Conservation (phyloP, 2,113 vertebrate species). For the Gavialis gangeticus region DNA sequence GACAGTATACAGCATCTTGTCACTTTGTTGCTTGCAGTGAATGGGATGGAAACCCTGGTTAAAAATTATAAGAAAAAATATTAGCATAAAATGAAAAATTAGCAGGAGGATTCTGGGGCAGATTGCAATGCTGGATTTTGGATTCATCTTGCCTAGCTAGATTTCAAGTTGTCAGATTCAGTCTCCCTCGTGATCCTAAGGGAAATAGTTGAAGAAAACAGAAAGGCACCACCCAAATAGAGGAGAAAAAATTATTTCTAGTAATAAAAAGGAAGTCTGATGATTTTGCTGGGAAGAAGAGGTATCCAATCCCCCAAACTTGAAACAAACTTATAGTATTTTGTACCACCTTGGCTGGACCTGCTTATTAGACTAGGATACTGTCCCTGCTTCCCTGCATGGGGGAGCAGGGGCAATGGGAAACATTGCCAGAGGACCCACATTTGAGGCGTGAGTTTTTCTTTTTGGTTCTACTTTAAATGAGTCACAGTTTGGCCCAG, state of each 20-base stretch:
- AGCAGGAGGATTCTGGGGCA: background rate
- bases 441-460: too few relatives aligned
- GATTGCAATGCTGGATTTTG: too few relatives aligned
- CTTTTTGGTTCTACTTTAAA: too few relatives aligned
- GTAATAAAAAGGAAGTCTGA: background rate
- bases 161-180: background rate
- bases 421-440: too few relatives aligned
- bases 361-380: background rate
- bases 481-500: too few relatives aligned
- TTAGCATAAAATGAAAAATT: background rate
- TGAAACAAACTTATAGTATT: background rate
- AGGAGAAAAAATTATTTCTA: background rate
- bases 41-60: background rate
- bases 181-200: background rate
- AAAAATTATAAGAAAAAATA: accelerated
- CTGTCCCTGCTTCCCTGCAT: too few relatives aligned
- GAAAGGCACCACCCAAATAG: background rate
- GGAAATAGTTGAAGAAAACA: background rate
- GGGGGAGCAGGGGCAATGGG: too few relatives aligned
- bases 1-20: background rate
- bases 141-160: background rate
- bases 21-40: background rate
- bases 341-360: background rate
- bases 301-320: background rate
- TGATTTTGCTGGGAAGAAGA: background rate